These are phyloP conservation scores for Metridium senile DNA, from an alignment of 92 coral and sea anemone genomes.

Conservation along the genomic window DNA sequence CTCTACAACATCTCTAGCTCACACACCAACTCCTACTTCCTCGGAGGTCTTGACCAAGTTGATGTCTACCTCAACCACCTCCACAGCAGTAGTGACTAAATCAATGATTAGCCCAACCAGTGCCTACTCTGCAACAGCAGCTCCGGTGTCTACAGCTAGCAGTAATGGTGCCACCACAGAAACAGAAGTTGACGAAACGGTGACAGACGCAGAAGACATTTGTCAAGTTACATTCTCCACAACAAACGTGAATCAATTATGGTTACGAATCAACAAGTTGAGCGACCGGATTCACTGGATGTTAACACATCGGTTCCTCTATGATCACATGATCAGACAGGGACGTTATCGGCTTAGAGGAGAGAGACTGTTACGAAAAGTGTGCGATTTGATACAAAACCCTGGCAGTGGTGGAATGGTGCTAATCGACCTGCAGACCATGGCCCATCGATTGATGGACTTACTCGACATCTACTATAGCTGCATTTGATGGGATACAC, in stretches of 20 bases:
- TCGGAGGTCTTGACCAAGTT: not conserved
- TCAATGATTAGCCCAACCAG: not conserved
- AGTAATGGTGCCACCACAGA: not conserved
- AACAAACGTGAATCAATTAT: not conserved
- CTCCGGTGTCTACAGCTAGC: not conserved
- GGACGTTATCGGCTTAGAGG: not conserved
- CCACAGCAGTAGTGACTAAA: not conserved
- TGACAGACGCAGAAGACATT: conserved; percentile 11
- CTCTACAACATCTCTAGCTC: not conserved
- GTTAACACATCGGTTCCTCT: conserved; percentile 4
- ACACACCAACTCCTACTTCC: not conserved
- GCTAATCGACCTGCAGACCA: conserved; percentile 12
- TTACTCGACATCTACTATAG: conserved; percentile 3
- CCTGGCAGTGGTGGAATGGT: conserved; percentile 27
- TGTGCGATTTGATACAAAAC: conserved; percentile 15
- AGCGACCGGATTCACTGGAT: conserved; percentile 3
- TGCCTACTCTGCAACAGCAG: not conserved
- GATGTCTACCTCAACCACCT: not conserved
- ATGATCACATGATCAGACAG: not conserved
- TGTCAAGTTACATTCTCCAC: not conserved
- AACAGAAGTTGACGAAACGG: conserved; percentile 12
- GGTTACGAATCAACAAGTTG: not conserved
- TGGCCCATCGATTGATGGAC: conserved; percentile 15
- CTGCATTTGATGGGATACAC: not conserved
- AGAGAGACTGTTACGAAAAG: not conserved